phyloP scores from a whole-genome alignment of 2,888 invertebrate species.

The Abrostola tripartita region DNA sequence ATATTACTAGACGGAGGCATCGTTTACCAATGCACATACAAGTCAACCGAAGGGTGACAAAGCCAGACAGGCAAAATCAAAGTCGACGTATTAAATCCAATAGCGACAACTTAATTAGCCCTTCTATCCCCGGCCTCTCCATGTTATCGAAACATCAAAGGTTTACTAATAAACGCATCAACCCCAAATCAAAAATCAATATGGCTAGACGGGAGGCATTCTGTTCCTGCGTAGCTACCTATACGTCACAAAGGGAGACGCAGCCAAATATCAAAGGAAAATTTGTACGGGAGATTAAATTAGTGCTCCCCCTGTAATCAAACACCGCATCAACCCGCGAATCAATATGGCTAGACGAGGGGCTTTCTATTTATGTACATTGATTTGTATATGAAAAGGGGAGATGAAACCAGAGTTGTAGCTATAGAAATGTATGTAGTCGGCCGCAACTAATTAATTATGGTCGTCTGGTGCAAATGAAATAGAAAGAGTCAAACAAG shows the following conservation, averaged over 20 bases:
- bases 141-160: no score
- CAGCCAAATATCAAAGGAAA: neutral
- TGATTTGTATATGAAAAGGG: neutral
- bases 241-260: neutral
- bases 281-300: neutral
- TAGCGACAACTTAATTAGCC: no score
- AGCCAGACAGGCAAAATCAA: no score
- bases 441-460: no score
- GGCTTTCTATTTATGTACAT: neutral
- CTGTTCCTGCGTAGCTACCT: neutral
- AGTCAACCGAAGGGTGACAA: no score
- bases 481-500: neutral
- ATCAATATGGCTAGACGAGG: slow-evolving; percentile 21
- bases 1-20: no score
- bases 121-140: no score
- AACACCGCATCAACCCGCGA: neutral
- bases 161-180: no score
- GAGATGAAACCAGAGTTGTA: neutral
- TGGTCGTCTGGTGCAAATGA: neutral
- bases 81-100: no score
- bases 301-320: neutral
- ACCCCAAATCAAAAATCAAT: neutral
- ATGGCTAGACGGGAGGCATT: neutral
- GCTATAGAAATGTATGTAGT: no score
- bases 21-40: no score